Evolutionary conservation across 2,113 vertebrate genomes (phyloP), one percentile per base, ranked within the genome.

Genomic region (Nibea albiflora): DNA sequence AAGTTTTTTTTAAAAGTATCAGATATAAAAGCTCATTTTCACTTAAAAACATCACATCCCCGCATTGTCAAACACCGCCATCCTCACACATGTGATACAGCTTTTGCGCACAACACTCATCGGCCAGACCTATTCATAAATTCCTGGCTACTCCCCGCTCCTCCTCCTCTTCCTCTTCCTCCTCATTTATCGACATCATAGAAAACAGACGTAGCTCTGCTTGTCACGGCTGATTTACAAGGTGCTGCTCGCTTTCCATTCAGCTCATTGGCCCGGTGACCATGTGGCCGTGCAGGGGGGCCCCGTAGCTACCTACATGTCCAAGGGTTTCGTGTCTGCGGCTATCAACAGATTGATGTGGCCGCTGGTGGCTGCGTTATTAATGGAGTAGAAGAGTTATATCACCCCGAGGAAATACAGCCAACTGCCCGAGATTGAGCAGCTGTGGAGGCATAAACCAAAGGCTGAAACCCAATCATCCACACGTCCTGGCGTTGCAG

Each of bases 311-410:
- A 80, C 82, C 72, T 78, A 50, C 19, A 68, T 52, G 68, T 66
- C 60, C 74, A 6, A 6, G 75, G 66, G 83, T 64, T 39, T 71
- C 24, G 61, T 74, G 84, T 88, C 84, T 74, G 74, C 80, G 68
- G 63, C 76, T 4, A 46, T 7, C 69, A 39, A 66, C 72, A 80
- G 80, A 92, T 83, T 91, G 84, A 92, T 89, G 86, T 79, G 83
- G 72, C 73, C 72, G 74, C 80, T 77, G 83, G 60, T 80, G 85
- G 88, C 87, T 57, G 75, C 76, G 78, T 85, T 89, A 89, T 92
- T 91, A 93, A 93, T 90, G 90, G 91, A 85, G 72, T n/a, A 62
- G 57, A 85, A 90, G 91, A 93, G 80, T 93, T 93, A 92, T 90
- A 76, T 84, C 85, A 81, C 89, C 83, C 86, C 0, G 64, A 92